phyloP scores from a whole-genome alignment of 1,140 invertebrate species.

The Zeugodacus cucurbitae region DNA sequence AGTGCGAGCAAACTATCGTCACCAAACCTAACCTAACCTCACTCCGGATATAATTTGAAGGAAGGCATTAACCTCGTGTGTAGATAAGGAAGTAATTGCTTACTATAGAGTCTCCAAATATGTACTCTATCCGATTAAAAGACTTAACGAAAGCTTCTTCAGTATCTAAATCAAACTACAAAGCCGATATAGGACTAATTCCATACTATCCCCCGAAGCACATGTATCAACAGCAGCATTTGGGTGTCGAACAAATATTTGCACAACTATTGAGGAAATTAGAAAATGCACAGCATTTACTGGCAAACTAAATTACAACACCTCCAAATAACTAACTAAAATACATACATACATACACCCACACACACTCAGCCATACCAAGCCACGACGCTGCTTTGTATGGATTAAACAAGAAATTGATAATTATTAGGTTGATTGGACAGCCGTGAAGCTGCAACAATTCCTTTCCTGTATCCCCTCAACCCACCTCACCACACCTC shows the following conservation, averaged over 20 bases:
- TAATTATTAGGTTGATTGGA: conserved; percentile 2
- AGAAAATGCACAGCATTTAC: neutral
- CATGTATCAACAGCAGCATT: neutral
- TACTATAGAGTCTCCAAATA: too few species aligned
- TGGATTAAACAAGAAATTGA: neutral
- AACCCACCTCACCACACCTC: neutral
- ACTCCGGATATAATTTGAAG: too few species aligned
- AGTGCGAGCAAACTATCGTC: too few species aligned
- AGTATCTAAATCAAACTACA: too few species aligned
- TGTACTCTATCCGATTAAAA: too few species aligned
- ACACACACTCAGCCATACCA: neutral
- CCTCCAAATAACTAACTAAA: neutral
- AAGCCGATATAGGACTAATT: neutral
- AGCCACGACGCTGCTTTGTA: neutral
- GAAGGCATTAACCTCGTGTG: too few species aligned
- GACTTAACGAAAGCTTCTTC: too few species aligned
- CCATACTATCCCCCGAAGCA: neutral
- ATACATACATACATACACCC: neutral
- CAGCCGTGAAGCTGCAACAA: neutral
- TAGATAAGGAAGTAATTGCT: too few species aligned
- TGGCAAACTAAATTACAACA: neutral
- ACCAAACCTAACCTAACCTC: too few species aligned
- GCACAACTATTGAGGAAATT: neutral
- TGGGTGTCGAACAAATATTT: neutral
- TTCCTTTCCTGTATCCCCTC: too few species aligned